Evolutionary conservation across 2,888 invertebrate species (phyloP).

Genomic region (Erebia aethiops): DNA sequence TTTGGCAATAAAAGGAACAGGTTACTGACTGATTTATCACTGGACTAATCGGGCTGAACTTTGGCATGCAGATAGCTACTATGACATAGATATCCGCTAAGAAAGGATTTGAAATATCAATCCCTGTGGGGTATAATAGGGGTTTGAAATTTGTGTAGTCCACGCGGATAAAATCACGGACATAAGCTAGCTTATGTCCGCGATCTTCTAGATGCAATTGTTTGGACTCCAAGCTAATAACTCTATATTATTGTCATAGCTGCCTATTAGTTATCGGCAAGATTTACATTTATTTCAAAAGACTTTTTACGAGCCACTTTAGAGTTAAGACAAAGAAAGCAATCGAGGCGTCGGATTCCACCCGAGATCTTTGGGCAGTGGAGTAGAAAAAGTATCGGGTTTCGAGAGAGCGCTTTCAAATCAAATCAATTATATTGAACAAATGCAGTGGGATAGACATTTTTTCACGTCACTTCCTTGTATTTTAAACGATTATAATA

Average conservation of each 20-base stretch:
- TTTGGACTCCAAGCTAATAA: neutral
- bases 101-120: no score
- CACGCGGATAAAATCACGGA: no score
- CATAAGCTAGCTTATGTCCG: no score
- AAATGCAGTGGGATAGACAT: conserved; percentile 15
- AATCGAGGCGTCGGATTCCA: conserved; percentile 13
- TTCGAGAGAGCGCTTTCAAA: conserved; percentile 23
- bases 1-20: no score
- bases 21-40: no score
- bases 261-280: neutral
- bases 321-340: conserved; percentile 20
- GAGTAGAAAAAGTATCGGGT: conserved; percentile 30
- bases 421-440: conserved; percentile 34
- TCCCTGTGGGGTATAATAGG: no score
- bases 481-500: neutral
- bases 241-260: neutral
- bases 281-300: neutral
- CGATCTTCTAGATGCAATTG: no score
- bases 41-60: no score
- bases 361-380: conserved; percentile 15
- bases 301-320: neutral
- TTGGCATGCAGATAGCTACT: no score
- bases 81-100: no score
- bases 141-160: no score
- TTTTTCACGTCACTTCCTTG: conserved; percentile 16